Base-by-base conservation (phyloP, 2,888 invertebrate genomes). In the Anaspis maculata region DNA sequence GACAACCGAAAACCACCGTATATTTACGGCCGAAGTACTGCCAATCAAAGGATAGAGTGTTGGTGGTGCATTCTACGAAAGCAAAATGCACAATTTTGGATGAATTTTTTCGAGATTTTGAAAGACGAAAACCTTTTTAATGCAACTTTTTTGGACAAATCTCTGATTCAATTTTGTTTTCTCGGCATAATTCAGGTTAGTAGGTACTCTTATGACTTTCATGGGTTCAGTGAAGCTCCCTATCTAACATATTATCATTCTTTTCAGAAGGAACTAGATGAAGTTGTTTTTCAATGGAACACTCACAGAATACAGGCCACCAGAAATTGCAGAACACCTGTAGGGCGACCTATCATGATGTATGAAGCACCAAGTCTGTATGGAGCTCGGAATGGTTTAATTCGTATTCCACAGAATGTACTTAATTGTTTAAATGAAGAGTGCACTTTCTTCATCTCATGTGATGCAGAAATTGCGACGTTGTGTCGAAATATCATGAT, bases 41-140 rank as follows among this genome's bases (percentile, higher is more conserved):
- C 6, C 10, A 24, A 24, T 24, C 24, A 24, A 24, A 5, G 24
- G 10, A 24, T 24, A 7, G 24, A 24, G 10, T 5, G 7, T 24
- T 24, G 24, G 24, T 24, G 24, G 24, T 5, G 24, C 4, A 24
- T 24, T 24, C 10, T 24, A 24, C 5, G 24, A 11, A 24, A 24
- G 11, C 9, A 24, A 4, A 24, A 24, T 24, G 6, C 24, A 9
- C 24, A 24, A 24, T 24, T 24, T 24, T 24, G 24, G 24, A 24
- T 24, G 12, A 10, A 24, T 10, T 11, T 24, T 5, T 24, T 24
- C 11, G 24, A 24, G 11, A 5, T 5, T 9, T 10, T 24, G 4
- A 24, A 24, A 24, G 11, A 9, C 10, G 24, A 24, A 4, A 10
- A 10, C 5, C 11, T 9, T 10, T 24, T 24, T 9, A 24, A 5